These are phyloP conservation scores for Andricus curvator DNA, from an alignment of 2,888 invertebrate species.

Conservation along the genomic window DNA sequence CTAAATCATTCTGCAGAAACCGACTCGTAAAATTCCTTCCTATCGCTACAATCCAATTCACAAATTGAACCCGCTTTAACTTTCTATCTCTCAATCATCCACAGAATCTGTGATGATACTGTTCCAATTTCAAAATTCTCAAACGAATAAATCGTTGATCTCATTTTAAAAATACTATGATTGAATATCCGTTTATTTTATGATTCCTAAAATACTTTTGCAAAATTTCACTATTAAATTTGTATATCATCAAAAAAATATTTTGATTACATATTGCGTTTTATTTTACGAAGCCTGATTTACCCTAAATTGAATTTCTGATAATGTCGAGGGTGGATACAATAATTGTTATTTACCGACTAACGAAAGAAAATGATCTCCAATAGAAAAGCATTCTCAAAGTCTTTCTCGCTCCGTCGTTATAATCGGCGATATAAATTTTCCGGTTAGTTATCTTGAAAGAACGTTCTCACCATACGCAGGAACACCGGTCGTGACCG, in stretches of 20 bases:
- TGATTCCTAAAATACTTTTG: background rate
- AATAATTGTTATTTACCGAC: constrained; percentile 33
- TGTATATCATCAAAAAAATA: background rate
- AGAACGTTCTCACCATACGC: constrained; percentile 25
- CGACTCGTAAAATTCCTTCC: constrained; percentile 7
- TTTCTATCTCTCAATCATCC: constrained; percentile 2
- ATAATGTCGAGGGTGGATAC: constrained; percentile 22
- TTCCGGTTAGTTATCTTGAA: constrained; percentile 34
- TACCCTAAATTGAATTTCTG: constrained; percentile 22
- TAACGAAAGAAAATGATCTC: constrained; percentile 26
- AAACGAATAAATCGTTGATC: background rate
- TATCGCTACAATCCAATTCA: constrained; percentile 1
- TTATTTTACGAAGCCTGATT: constrained; percentile 3
- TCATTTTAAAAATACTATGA: background rate
- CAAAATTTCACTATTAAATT: background rate
- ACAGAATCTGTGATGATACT: background rate
- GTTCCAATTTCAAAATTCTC: background rate
- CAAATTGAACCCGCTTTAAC: background rate
- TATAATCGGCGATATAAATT: constrained; percentile 39
- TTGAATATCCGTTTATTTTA: background rate
- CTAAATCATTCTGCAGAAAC: constrained; percentile 16
- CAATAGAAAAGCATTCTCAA: constrained; percentile 30
- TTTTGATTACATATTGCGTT: background rate
- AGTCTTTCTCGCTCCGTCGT: constrained; percentile 24
- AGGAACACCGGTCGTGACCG: constrained; percentile 28